A percentile compares a stretch with the other conserved stretches of the same genome.
Evolutionary conservation across 1,140 invertebrate species (phyloP).

Genomic region (Trichomalopsis sarcophagae): DNA sequence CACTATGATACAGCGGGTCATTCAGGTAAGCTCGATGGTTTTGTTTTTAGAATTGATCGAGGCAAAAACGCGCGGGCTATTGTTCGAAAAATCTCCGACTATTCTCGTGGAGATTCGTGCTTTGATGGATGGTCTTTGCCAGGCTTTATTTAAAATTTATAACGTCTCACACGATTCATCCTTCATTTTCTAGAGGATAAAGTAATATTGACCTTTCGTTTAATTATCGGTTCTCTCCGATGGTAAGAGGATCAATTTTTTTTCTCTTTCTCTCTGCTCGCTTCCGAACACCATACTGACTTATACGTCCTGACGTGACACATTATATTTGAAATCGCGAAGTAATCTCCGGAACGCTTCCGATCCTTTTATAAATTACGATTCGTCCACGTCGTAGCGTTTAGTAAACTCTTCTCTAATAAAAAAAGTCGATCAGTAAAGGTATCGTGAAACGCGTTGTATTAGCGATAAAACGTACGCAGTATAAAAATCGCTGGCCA

Average conservation of each 20-base stretch:
- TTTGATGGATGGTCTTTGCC: no score
- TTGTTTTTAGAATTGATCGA: neutral
- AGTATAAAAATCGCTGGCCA: neutral
- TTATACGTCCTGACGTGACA: neutral
- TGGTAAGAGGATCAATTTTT: neutral
- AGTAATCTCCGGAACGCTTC: neutral
- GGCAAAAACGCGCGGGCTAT: no score
- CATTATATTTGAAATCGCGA: neutral
- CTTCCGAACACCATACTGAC: neutral
- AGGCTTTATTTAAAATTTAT: neutral
- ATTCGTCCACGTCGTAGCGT: neutral
- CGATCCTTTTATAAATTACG: neutral
- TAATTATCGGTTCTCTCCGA: neutral
- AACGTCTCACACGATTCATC: neutral
- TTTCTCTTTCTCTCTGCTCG: neutral
- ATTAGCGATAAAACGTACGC: neutral
- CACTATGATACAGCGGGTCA: slow-evolving; percentile 87
- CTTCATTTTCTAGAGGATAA: neutral
- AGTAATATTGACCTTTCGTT: neutral
- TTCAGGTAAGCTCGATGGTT: slow-evolving; percentile 77
- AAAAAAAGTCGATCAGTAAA: neutral
- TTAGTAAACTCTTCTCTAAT: neutral
- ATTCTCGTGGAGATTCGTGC: no score
- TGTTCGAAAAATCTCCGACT: no score
- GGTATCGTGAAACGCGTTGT: neutral